Evolutionary conservation across 2,888 invertebrate genomes (phyloP), one percentile per base, ranked within the genome.

Genomic region (Lampropteryx suffumata): DNA sequence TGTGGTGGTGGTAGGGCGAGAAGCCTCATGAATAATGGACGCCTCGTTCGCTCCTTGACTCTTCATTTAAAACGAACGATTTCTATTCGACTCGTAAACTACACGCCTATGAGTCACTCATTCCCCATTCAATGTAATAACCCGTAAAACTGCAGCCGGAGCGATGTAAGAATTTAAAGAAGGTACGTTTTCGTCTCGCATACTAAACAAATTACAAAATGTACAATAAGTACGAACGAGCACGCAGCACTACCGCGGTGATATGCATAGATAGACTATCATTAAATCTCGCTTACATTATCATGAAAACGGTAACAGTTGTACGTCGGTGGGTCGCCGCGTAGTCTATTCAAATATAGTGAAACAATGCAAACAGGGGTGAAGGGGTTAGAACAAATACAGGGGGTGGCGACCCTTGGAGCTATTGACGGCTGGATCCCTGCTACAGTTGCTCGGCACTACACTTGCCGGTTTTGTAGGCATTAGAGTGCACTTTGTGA

Each of bases 1-100:
- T 57, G 67, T 63, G 69, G 62, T 70, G 67, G 70, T 69, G 73
- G 72, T 72, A 76, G 79, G 71, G 74, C 79, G 81, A 78, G 78
- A 79, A 81, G 75, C 78, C 76, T 88, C 84, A 89, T 89, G 89
- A 87, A 90, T 89, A 85, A 89, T 89, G 84, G 67, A 88, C 71
- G 76, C 72, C 77, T 75, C 73, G 85, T 84, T 73, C 83, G 79
- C 84, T 86, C 84, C 85, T 86, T 84, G 84, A 83, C 82, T 88
- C 84, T 78, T 84, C 85, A 84, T 84, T 85, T 84, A 84, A 87
- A 88, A 80, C 84, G 81, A 83, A 82, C 85, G 84, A 87, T 89
- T 89, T 87, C 88, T 88, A 89, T 90, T 88, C 88, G 75, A 79
- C 76, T 79, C 85, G 82, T 86, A 83, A 84, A 81, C 81, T 80